Evolutionary conservation across 2,797 vertebrate genomes (phyloP), one percentile per base, ranked within the genome.

Genomic region (Nothura maculosa): DNA sequence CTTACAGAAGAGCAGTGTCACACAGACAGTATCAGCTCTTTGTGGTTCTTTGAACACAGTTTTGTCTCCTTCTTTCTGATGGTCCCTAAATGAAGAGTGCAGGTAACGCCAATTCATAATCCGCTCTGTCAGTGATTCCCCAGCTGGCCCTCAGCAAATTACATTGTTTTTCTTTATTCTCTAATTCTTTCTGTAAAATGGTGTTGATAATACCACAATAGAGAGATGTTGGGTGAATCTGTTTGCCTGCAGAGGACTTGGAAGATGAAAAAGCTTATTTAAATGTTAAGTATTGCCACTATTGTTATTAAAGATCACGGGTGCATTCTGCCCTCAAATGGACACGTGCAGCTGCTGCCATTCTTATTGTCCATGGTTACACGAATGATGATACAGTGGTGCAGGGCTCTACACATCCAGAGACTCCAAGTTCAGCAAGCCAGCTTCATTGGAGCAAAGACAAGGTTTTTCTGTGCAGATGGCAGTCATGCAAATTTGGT

Each of bases 251-350:
- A 88, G 70, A 88, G 61, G 83, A 74, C 84, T 92, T 91, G 82
- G 76, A 92, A 94, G 93, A 94, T 81, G 69, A 95, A 86, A 88
- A 96, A 76, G 38, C n/a, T 94, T 81, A 40, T 89, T 93, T 90
- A 90, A 87, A 73, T 90, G 69, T 75, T 85, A 89, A 22, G 55
- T 79, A 32, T 67, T 77, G 70, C 30, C 61, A 85, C 67, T 77
- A 54, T 81, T 75, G 64, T 90, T 93, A 63, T 47, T 81, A 52
- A 87, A 94, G 84, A 77, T 90, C 94, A 90, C 66, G 75, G 63
- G 55, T 55, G 32, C 38, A 19, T 87, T 95, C 68, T 93, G 57
- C 76, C 81, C 69, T 92, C 74, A 60, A 88, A 96, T 0, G 45
- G 81, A 90, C 81, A 60, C 3, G 13, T 0, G 0, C 93, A 94